phyloP scores from a whole-genome alignment of 2,888 invertebrate species.

The Mesopsocus fuscifrons region DNA sequence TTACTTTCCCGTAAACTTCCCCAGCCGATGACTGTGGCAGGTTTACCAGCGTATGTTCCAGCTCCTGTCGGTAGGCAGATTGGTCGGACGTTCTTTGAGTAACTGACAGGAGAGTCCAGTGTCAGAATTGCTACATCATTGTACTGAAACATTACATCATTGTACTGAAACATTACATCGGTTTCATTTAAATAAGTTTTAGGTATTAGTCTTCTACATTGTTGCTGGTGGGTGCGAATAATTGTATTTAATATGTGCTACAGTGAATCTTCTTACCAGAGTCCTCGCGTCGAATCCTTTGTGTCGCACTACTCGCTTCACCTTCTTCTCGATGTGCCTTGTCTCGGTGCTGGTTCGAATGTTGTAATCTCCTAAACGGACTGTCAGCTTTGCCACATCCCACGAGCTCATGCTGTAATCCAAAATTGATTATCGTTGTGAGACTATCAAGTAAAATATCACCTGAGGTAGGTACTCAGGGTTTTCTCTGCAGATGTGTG shows the following conservation, averaged over 20 bases:
- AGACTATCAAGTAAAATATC: background rate
- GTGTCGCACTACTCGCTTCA: slow-evolving; percentile 68
- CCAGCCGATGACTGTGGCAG: slow-evolving; percentile 76
- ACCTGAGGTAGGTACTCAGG: background rate
- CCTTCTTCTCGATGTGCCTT: slow-evolving; percentile 54
- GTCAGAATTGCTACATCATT: slow-evolving; percentile 71
- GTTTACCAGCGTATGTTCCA: slow-evolving; percentile 42
- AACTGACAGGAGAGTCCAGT: slow-evolving; percentile 53
- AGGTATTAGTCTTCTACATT: no score
- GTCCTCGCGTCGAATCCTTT: slow-evolving; percentile 67
- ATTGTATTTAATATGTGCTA: no score
- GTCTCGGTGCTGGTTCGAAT: slow-evolving; percentile 57
- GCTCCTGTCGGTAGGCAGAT: slow-evolving; percentile 47
- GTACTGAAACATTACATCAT: slow-evolving; percentile 55
- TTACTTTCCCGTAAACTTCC: slow-evolving; percentile 63
- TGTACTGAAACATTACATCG: slow-evolving; percentile 56
- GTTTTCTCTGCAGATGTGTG: background rate
- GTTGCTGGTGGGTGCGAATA: no score
- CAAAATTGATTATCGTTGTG: slow-evolving; percentile 8
- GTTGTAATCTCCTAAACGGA: slow-evolving; percentile 65
- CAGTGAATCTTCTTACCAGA: slow-evolving; percentile 37
- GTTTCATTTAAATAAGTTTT: no score
- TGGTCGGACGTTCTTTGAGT: slow-evolving; percentile 49
- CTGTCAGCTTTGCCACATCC: slow-evolving; percentile 68
- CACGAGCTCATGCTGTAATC: slow-evolving; percentile 62